Percentiles rank a stretch among this genome's conserved stretches.
Evolutionary conservation across 1,140 invertebrate genomes (phyloP).

Genomic region (Listronotus bonariensis): DNA sequence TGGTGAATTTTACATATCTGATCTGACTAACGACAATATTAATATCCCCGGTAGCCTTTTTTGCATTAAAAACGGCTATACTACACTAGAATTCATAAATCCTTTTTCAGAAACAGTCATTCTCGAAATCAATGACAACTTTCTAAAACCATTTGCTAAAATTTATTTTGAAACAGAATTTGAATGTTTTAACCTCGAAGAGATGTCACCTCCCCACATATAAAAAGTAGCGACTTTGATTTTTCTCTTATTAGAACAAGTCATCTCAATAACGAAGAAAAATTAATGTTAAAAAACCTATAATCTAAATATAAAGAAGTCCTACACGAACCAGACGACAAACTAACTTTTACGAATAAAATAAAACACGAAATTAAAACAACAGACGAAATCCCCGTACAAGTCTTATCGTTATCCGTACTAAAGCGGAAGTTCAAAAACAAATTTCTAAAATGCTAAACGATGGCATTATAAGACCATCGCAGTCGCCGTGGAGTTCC

Average conservation of each 20-base stretch:
- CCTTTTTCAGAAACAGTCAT: too few relatives aligned
- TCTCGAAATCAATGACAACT: too few relatives aligned
- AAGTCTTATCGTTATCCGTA: too few relatives aligned
- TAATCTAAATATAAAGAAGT: slow-evolving; percentile 14
- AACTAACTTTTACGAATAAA: slow-evolving; percentile 20
- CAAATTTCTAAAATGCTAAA: slow-evolving; percentile 37
- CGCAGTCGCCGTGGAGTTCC: slow-evolving; percentile 12
- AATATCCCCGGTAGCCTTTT: too few relatives aligned
- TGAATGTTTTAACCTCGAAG: too few relatives aligned
- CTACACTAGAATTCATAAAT: neutral
- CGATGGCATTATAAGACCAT: slow-evolving; percentile 30
- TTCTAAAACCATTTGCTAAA: too few relatives aligned
- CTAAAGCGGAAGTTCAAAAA: slow-evolving; percentile 47
- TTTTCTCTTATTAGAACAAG: neutral
- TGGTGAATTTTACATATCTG: slow-evolving; percentile 1
- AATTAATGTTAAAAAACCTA: slow-evolving; percentile 2
- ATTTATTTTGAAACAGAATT: too few relatives aligned
- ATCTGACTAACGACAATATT: neutral
- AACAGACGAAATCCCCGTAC: neutral
- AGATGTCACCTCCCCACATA: too few relatives aligned
- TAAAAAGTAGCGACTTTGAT: too few relatives aligned
- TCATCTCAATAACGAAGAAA: slow-evolving; percentile 10
- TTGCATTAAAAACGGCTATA: too few relatives aligned
- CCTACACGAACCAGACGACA: slow-evolving; percentile 2
- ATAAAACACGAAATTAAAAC: slow-evolving; percentile 27